These are phyloP conservation scores for Diorhabda sublineata DNA, from an alignment of 1,140 invertebrate genomes.

Conservation along the genomic window DNA sequence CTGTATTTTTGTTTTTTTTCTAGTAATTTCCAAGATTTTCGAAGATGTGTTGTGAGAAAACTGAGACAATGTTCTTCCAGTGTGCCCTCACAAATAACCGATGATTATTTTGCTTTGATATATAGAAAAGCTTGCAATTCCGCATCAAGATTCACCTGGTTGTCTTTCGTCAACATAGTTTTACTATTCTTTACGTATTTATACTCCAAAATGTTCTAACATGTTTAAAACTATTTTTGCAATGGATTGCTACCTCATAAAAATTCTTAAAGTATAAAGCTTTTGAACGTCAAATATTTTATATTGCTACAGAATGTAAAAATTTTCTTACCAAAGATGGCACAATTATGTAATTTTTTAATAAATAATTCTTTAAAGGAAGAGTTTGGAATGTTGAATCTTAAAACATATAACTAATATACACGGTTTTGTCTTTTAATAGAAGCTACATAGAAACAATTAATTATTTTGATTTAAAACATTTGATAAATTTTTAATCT, in stretches of 20 bases:
- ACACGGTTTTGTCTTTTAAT: no score
- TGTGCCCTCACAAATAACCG: neutral
- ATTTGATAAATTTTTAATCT: no score
- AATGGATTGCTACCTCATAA: neutral
- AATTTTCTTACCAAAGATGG: no score
- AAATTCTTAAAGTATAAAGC: neutral
- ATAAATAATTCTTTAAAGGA: no score
- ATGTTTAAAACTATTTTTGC: neutral
- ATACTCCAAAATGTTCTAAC: neutral
- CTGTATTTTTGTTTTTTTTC: neutral
- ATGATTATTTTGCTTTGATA: neutral
- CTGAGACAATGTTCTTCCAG: neutral
- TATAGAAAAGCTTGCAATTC: neutral
- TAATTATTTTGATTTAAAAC: no score
- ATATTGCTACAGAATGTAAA: no score
- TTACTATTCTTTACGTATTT: neutral
- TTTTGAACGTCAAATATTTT: neutral
- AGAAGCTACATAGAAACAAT: no score
- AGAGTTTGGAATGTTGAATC: no score
- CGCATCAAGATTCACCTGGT: neutral
- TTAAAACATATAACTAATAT: no score
- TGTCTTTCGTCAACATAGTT: neutral
- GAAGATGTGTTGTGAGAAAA: neutral
- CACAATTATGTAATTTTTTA: no score
- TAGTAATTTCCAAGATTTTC: neutral